A percentile compares a stretch with the other conserved stretches of the same genome.
These are phyloP conservation scores for Epirrhoe alternata DNA, from an alignment of 2,888 invertebrate species.

Conservation along the genomic window DNA sequence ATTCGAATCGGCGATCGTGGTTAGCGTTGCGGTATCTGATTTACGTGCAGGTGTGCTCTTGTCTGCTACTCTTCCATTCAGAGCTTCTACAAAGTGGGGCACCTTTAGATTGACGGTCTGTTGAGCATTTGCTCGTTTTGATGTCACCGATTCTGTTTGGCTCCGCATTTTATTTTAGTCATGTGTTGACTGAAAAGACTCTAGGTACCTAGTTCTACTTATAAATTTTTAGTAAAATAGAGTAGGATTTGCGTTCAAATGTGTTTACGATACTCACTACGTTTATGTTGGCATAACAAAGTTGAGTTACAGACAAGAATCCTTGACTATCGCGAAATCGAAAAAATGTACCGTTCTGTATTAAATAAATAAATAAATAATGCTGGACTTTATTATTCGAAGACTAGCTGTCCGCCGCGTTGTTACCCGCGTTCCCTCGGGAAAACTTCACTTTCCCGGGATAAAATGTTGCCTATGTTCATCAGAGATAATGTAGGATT, in stretches of 20 bases:
- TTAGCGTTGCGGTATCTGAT: conserved; percentile 62
- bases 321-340: conserved; percentile 39
- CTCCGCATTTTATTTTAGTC: not conserved
- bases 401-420: no score
- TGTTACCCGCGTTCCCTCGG: no score
- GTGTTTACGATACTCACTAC: conserved; percentile 7
- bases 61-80: conserved; percentile 68
- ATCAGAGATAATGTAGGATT: no score
- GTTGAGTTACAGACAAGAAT: conserved; percentile 30
- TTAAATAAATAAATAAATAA: no score
- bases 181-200: not conserved
- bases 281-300: conserved; percentile 39
- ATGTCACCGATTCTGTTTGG: conserved; percentile 41
- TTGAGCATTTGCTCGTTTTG: conserved; percentile 60
- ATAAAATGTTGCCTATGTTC: no score
- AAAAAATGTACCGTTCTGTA: no score
- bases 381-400: no score
- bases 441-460: no score
- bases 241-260: no score
- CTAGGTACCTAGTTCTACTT: not conserved
- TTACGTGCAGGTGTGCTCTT: conserved; percentile 72
- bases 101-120: conserved; percentile 64
- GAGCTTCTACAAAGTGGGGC: conserved; percentile 71
- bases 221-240: not conserved
- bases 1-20: conserved; percentile 47